phyloP scores from a whole-genome alignment of 2,888 invertebrate species.

The Hydroisotoma schaefferi region DNA sequence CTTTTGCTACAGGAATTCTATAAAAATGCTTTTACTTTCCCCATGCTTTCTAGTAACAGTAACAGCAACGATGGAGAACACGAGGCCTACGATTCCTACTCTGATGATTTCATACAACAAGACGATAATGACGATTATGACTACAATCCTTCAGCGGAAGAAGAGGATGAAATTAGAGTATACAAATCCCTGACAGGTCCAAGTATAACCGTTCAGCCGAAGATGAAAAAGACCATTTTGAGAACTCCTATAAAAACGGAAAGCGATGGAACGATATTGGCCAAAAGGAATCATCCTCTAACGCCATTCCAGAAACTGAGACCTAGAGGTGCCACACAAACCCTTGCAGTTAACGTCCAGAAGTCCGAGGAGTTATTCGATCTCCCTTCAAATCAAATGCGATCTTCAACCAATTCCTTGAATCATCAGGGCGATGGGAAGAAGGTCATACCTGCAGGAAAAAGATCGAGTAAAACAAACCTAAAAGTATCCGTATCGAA shows the following conservation, averaged over 20 bases:
- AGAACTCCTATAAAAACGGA: conserved; percentile 5
- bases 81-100: conserved; percentile 22
- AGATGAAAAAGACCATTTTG: conserved; percentile 8
- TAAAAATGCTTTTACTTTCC: too few relatives aligned
- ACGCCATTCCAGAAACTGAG: background rate
- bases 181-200: conserved; percentile 22
- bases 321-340: too few relatives aligned
- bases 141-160: background rate
- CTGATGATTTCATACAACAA: conserved; percentile 29
- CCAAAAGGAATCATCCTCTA: conserved; percentile 4
- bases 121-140: conserved; percentile 16
- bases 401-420: too few relatives aligned
- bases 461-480: too few relatives aligned
- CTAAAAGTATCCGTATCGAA: too few relatives aligned
- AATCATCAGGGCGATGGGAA: too few relatives aligned
- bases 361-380: too few relatives aligned
- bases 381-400: too few relatives aligned
- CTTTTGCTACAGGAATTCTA: too few relatives aligned
- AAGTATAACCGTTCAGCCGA: conserved; percentile 18
- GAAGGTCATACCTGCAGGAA: too few relatives aligned
- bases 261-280: conserved; percentile 14
- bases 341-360: too few relatives aligned
- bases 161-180: conserved; percentile 19
- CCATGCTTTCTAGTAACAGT: too few relatives aligned
- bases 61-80: background rate